phyloP scores from a whole-genome alignment of 2,797 vertebrate genomes.

The Eulemur mongoz region DNA sequence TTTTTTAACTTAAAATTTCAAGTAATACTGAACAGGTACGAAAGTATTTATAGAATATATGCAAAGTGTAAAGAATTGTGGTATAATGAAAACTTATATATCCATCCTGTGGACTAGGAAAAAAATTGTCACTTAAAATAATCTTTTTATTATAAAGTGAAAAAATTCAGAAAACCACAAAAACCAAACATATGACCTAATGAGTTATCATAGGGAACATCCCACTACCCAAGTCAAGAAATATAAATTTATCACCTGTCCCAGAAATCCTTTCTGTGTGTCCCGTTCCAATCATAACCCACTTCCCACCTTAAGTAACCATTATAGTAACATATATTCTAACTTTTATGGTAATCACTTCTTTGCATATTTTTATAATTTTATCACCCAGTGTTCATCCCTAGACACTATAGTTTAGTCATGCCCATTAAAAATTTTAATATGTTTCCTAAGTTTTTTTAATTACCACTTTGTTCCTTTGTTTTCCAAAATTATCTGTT shows the following conservation, averaged over 20 bases:
- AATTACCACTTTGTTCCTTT: neutral
- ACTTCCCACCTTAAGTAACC: neutral
- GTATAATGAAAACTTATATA: neutral
- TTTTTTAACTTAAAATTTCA: neutral
- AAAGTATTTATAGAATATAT: neutral
- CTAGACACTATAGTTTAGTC: neutral
- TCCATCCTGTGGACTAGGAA: neutral
- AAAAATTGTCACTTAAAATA: neutral
- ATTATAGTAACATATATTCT: neutral
- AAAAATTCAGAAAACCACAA: neutral
- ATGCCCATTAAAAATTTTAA: neutral
- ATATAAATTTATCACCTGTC: neutral
- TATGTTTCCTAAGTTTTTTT: neutral
- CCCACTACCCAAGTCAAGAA: neutral
- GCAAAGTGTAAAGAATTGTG: neutral
- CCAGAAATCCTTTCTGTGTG: neutral
- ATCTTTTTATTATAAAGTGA: neutral
- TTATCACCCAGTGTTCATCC: neutral
- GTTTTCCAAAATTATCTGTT: neutral
- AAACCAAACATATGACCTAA: neutral
- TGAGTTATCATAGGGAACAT: neutral
- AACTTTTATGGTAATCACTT: neutral
- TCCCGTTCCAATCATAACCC: neutral
- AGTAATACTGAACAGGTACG: neutral
- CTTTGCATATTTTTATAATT: conserved; percentile 20